These are phyloP conservation scores for Temnothorax ravouxi DNA, from an alignment of 2,888 invertebrate species.

Conservation along the genomic window DNA sequence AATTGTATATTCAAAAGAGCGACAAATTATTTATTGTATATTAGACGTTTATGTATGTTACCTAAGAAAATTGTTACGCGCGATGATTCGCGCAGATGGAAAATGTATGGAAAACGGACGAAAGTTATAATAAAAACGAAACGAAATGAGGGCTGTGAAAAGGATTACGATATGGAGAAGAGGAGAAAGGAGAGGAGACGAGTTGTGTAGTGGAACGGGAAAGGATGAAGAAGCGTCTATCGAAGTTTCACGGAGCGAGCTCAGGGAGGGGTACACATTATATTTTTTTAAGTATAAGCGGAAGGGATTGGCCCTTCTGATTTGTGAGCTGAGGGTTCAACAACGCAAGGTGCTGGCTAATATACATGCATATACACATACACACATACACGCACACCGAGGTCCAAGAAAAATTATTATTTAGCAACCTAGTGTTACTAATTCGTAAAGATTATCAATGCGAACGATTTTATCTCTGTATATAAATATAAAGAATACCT, in stretches of 20 bases:
- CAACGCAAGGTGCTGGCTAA: slow-evolving; percentile 85
- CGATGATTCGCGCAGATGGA: slow-evolving; percentile 58
- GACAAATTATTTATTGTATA: slow-evolving; percentile 85
- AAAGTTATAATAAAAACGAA: slow-evolving; percentile 69
- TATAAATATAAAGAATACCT: slow-evolving; percentile 77
- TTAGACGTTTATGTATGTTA: slow-evolving; percentile 78
- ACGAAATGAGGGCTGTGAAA: slow-evolving; percentile 86
- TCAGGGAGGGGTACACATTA: slow-evolving; percentile 83
- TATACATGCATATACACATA: slow-evolving; percentile 31
- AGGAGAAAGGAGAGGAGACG: slow-evolving; percentile 43
- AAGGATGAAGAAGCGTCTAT: slow-evolving; percentile 48
- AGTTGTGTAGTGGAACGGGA: slow-evolving; percentile 61
- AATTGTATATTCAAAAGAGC: slow-evolving; percentile 83
- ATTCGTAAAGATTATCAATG: slow-evolving; percentile 83
- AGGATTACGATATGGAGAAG: slow-evolving; percentile 66
- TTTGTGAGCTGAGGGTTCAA: slow-evolving; percentile 80
- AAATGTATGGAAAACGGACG: slow-evolving; percentile 55
- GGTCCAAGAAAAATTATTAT: slow-evolving; percentile 85
- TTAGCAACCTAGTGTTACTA: slow-evolving; percentile 84
- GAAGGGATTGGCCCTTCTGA: slow-evolving; percentile 76
- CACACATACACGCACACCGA: slow-evolving; percentile 76
- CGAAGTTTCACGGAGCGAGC: slow-evolving; percentile 75
- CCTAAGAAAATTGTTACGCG: slow-evolving; percentile 75
- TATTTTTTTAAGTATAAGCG: slow-evolving; percentile 84
- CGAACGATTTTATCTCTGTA: slow-evolving; percentile 83